Base-by-base conservation (phyloP, 2,113 vertebrate species). In the Ctenomys sociabilis region DNA sequence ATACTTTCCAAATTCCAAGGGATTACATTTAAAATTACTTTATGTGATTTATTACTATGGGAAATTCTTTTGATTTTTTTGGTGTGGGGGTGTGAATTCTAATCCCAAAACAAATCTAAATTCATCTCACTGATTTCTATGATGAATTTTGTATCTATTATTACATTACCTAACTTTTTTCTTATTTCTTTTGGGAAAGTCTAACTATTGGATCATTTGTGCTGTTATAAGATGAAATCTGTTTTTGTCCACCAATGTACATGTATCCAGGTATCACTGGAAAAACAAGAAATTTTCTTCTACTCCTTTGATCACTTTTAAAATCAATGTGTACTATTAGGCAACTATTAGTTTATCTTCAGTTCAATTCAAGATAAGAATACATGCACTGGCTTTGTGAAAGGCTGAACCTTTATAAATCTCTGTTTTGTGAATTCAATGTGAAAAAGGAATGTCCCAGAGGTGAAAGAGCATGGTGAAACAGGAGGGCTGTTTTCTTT, bases 71-170 rank as follows among this genome's bases (percentile, higher is more conserved):
- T 37, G 37, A 43, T 87, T 83, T 93, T 78, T 40, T 73, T 37
- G 30, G 73, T 11, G 3, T 5, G 77, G 92, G 87, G 12, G 4
- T 84, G 77, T 40, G 95, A 95, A 73, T 68, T 59, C 35, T 26
- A 88, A 80, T 95, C 61, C 63, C 28, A 40, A 26, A 96, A 95
- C 21, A 80, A 94, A 94, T 91, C 66, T 88, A 94, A 94, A 96
- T 88, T 90, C 7, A 88, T 95, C 21, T 8, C 40, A 26, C 70
- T 83, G 35, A 63, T 84, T 93, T 81, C n/a, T 84, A 3, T 54
- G 68, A 64, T 93, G 28, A 59, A 26, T 82, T 89, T 86, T 35
- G 28, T 72, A 30, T 73, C 37, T 37, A 49, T 81, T 49, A 57
- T 75, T 45, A 66, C 0, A 85, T 88, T 26, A 40, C 26, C 61